These are phyloP conservation scores for Nomada flava DNA, from an alignment of 2,888 invertebrate genomes.

Conservation along the genomic window DNA sequence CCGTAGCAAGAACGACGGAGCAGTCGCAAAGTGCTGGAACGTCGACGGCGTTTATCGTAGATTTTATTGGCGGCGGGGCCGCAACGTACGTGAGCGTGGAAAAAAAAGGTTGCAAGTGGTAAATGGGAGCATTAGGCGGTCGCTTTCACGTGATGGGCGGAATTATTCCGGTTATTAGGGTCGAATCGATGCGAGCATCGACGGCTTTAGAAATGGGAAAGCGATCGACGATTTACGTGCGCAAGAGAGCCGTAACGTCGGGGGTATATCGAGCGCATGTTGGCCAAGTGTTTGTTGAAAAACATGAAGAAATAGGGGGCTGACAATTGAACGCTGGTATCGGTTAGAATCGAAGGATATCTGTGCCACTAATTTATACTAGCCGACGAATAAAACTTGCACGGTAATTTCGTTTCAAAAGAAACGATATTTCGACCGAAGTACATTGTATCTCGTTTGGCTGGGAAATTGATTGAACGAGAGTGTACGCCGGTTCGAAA, in stretches of 20 bases:
- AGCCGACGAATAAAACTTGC: no score
- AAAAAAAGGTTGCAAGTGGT: neutral
- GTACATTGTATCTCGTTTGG: no score
- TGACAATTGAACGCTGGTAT: neutral
- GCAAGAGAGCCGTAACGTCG: slow-evolving; percentile 23
- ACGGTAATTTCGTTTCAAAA: neutral
- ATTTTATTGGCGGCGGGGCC: no score
- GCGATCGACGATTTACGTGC: slow-evolving; percentile 52
- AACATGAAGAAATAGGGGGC: neutral
- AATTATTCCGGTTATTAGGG: slow-evolving; percentile 60
- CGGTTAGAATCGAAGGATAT: no score
- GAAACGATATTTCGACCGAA: neutral
- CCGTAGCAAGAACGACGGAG: neutral
- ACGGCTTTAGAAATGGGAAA: slow-evolving; percentile 47
- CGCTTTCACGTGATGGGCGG: slow-evolving; percentile 37
- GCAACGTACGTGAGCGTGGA: no score
- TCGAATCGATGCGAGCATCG: slow-evolving; percentile 55
- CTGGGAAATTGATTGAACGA: no score
- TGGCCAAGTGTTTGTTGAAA: neutral
- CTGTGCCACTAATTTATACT: no score
- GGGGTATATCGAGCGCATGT: slow-evolving; percentile 31
- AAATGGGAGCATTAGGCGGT: slow-evolving; percentile 33
- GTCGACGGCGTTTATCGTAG: no score
- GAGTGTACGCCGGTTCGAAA: no score
- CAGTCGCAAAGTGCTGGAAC: neutral